Evolutionary conservation across 2,797 vertebrate genomes (phyloP).

Genomic region (Enteromius thamalakanensis): DNA sequence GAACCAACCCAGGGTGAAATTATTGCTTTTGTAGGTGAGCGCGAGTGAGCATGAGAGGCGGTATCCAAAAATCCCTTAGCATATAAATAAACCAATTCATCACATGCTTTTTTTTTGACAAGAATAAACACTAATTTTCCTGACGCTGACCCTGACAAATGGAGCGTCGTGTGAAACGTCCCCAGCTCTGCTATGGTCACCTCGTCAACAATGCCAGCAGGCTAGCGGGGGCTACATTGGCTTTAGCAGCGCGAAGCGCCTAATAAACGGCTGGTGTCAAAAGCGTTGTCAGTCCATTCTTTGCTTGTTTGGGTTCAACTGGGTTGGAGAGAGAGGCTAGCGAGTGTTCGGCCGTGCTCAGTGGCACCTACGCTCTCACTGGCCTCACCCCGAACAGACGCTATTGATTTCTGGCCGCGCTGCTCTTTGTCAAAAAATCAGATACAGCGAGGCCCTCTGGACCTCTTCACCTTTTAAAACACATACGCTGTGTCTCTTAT

Average conservation of each 20-base stretch:
- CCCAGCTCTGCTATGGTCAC: constrained; percentile 60
- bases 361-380: constrained; percentile 75
- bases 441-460: constrained; percentile 91
- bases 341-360: constrained; percentile 48
- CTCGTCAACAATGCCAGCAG: constrained; percentile 57
- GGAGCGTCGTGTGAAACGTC: constrained; percentile 67
- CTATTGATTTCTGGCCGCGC: constrained; percentile 96
- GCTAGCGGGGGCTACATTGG: constrained; percentile 40
- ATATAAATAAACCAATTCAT: constrained; percentile 99
- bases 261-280: constrained; percentile 95
- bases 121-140: constrained; percentile 94
- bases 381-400: constrained; percentile 77
- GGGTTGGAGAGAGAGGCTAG: constrained; percentile 74
- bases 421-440: constrained; percentile 99
- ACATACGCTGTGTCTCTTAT: constrained; percentile 87
- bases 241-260: constrained; percentile 76
- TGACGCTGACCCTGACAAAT: constrained; percentile 92
- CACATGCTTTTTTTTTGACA: constrained; percentile 82
- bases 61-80: constrained; percentile 84
- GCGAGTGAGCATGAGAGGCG: constrained; percentile 50
- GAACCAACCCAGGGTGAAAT: constrained; percentile 77
- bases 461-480: constrained; percentile 97
- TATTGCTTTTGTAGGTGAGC: constrained; percentile 68
- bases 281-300: constrained; percentile 92
- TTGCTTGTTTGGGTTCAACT: constrained; percentile 95